Base-by-base conservation (phyloP, 2,113 vertebrate species). In the Anser brachyrhynchus region DNA sequence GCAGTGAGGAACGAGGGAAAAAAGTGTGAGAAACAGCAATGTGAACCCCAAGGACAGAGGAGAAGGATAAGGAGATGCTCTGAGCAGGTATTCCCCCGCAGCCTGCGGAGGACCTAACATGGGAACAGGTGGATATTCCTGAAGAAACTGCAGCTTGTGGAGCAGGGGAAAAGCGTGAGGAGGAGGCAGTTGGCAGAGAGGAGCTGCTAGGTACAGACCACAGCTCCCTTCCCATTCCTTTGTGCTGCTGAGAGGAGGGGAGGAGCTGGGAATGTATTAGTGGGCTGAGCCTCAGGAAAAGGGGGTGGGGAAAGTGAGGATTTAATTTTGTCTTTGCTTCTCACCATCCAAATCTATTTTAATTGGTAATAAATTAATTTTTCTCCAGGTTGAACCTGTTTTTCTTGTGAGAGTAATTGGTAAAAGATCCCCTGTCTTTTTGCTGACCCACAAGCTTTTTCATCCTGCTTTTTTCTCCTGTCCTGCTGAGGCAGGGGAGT, bases 21-120 rank as follows among this genome's bases (percentile, higher is more conserved):
- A 52, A 29, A 0, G 22, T 17, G 25, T 14, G 35, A 22, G 43
- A 6, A 31, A 14, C 22, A 10, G 29, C 3, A 2, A 11, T 0
- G 7, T 17, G 61, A 69, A 1, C 39, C 25, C 21, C 16, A 1
- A 20, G 18, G 73, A 19, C 8, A 21, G 66, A 54, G 3, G 58
- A 35, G 19, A 77, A 57, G 6, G 12, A 51, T 1, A 59, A 35
- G 10, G 35, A 21, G 37, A 22, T 22, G 29, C 8, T 76, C 9
- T 3, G 33, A 39, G n/a, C 33, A 31, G 21, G 26, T 16, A 5
- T 37, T 62, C 12, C 41, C 49, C 11, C 2, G 19, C 33, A 26
- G 37, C 44, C 5, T 26, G 25, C 28, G 10, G 14, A n/a, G 37
- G 37, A 8, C 10, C 57, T 35, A 10, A 2, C 10, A 4, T 13